Evolutionary conservation across 2,113 vertebrate genomes (phyloP).

Genomic region (Pangasianodon hypophthalmus): DNA sequence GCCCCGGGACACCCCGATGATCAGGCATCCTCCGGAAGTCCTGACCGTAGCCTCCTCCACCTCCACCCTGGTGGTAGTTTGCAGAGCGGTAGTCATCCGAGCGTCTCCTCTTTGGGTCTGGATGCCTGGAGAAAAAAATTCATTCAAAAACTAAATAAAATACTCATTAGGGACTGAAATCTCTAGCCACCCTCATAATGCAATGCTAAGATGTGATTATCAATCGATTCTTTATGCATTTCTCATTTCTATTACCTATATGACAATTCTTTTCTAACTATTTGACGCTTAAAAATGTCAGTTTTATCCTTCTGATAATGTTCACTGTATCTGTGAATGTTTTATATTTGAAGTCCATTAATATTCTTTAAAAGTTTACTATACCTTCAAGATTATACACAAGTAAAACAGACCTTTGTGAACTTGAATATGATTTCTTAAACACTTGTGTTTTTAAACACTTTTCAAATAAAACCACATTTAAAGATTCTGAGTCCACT

Average conservation of each 20-base stretch:
- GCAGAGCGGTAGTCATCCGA: slow-evolving; percentile 87
- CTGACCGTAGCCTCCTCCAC: slow-evolving; percentile 78
- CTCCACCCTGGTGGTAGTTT: slow-evolving; percentile 77
- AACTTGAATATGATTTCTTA: background rate
- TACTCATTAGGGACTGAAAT: background rate
- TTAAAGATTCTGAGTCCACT: too few species aligned
- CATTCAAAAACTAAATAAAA: background rate
- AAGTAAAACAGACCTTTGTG: background rate
- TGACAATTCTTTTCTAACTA: background rate
- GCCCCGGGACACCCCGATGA: slow-evolving; percentile 79
- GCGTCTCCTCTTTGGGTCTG: slow-evolving; percentile 89
- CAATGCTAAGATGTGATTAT: background rate
- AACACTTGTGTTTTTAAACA: too few species aligned
- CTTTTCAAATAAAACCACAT: background rate
- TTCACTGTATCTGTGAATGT: background rate
- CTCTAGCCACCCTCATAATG: background rate
- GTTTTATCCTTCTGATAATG: background rate
- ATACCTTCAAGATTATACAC: background rate
- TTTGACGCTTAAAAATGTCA: background rate
- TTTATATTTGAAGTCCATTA: background rate
- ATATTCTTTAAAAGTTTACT: background rate
- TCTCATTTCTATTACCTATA: background rate
- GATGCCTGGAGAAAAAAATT: slow-evolving; percentile 75
- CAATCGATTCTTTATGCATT: background rate
- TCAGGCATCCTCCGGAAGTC: slow-evolving; percentile 92